Conservation (phyloP, 2,797 vertebrate species). For the Megalops cyprinoides region DNA sequence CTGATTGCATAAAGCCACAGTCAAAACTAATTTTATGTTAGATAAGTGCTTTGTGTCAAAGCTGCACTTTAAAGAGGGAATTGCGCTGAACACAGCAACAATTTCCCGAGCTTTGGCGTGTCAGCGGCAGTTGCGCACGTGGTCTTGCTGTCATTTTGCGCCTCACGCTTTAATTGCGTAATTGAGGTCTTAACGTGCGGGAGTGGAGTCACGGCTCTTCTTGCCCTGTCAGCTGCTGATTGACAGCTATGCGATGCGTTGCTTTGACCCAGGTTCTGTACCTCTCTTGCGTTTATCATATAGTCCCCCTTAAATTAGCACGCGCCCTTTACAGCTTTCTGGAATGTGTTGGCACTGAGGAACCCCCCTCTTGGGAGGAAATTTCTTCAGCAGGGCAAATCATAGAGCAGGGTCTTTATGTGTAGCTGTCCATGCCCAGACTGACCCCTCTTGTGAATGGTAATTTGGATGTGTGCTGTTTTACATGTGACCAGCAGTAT, state of each 20-base stretch:
- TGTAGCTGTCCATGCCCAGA: too few species aligned
- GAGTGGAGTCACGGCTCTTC: background rate
- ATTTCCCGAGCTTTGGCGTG: too few species aligned
- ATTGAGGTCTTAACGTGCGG: background rate
- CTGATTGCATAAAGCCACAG: conserved; percentile 40
- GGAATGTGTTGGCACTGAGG: background rate
- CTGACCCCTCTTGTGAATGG: background rate
- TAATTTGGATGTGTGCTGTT: background rate
- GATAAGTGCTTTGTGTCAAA: conserved; percentile 23
- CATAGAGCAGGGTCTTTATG: too few species aligned
- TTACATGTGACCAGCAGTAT: background rate
- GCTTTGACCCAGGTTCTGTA: too few species aligned
- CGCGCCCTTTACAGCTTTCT: background rate
- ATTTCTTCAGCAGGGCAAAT: background rate
- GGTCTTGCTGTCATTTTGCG: too few species aligned
- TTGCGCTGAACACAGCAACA: too few species aligned
- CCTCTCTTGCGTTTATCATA: too few species aligned
- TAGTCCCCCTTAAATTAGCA: background rate
- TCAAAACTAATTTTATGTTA: conserved; percentile 37
- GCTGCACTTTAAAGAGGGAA: conserved; percentile 2
- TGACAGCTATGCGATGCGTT: too few species aligned
- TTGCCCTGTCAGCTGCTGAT: background rate
- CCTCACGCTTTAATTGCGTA: background rate
- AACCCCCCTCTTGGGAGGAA: background rate
- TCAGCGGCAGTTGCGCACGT: too few species aligned